Evolutionary conservation across 2,113 vertebrate genomes (phyloP).

Genomic region (Microcebus tavaratra): DNA sequence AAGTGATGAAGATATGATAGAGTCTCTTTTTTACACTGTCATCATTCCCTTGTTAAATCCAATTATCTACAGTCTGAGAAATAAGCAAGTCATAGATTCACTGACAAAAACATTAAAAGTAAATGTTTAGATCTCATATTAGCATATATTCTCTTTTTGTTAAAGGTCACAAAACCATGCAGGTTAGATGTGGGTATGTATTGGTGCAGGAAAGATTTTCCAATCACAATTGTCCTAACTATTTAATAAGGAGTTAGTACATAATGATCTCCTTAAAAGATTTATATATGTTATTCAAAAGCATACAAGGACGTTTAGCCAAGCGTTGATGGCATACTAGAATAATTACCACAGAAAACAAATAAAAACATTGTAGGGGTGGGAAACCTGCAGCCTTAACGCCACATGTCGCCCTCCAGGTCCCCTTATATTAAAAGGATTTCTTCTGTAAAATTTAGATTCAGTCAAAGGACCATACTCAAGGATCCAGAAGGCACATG

Average conservation of each 20-base stretch:
- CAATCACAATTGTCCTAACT: background rate
- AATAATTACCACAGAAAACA: background rate
- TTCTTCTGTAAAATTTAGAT: too few species aligned
- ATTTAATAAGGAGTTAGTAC: background rate
- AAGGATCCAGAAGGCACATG: too few species aligned
- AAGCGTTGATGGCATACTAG: background rate
- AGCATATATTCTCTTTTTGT: background rate
- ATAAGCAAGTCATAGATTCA: conserved; percentile 53
- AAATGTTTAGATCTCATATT: background rate
- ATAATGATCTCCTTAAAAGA: background rate
- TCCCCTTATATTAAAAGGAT: too few species aligned
- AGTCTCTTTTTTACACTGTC: conserved; percentile 41
- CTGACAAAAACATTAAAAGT: conserved; percentile 28
- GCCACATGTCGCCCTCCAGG: too few species aligned
- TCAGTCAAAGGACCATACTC: too few species aligned
- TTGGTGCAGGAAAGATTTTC: background rate
- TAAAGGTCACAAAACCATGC: background rate
- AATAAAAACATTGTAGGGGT: background rate
- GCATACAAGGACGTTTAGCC: background rate
- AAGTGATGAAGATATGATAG: conserved; percentile 52
- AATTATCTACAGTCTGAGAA: conserved; percentile 56
- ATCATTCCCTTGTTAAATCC: conserved; percentile 63
- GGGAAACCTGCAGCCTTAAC: too few species aligned
- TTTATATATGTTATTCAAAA: background rate
- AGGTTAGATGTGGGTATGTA: background rate